phyloP scores from a whole-genome alignment of 2,888 invertebrate species.

The Syrphus vitripennis region DNA sequence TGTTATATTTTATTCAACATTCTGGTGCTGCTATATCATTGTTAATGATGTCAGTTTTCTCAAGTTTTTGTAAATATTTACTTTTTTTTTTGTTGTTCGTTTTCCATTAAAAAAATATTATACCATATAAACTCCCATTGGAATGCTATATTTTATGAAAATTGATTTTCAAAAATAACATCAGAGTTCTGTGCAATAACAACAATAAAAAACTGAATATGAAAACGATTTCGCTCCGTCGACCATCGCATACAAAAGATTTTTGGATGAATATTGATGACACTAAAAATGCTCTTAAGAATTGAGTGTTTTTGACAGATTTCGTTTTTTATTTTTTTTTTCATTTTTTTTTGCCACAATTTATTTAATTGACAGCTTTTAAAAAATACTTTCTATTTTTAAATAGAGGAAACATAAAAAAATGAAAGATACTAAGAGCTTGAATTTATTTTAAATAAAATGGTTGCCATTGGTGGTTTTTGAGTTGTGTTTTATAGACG shows the following conservation, averaged over 20 bases:
- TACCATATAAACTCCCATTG: background rate
- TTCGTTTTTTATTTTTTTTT: background rate
- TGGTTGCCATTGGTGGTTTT: too few relatives aligned
- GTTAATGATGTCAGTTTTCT: constrained; percentile 29
- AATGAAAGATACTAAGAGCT: background rate
- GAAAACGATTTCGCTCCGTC: background rate
- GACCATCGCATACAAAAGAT: background rate
- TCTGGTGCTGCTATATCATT: background rate
- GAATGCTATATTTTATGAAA: background rate
- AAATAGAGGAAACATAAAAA: background rate
- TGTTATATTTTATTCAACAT: background rate
- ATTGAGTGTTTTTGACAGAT: constrained; percentile 13
- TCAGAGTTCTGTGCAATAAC: background rate
- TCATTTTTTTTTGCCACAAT: background rate
- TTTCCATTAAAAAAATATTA: background rate
- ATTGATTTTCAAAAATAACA: constrained; percentile 12
- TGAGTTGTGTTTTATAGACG: too few relatives aligned
- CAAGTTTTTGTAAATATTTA: constrained; percentile 15
- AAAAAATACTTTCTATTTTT: background rate
- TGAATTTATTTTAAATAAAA: background rate
- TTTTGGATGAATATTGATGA: constrained; percentile 14
- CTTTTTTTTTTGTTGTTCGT: background rate
- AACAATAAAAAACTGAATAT: background rate
- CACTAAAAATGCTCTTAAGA: background rate
- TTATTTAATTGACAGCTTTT: background rate